phyloP scores from a whole-genome alignment of 2,113 vertebrate species.

The Dipodomys merriami region DNA sequence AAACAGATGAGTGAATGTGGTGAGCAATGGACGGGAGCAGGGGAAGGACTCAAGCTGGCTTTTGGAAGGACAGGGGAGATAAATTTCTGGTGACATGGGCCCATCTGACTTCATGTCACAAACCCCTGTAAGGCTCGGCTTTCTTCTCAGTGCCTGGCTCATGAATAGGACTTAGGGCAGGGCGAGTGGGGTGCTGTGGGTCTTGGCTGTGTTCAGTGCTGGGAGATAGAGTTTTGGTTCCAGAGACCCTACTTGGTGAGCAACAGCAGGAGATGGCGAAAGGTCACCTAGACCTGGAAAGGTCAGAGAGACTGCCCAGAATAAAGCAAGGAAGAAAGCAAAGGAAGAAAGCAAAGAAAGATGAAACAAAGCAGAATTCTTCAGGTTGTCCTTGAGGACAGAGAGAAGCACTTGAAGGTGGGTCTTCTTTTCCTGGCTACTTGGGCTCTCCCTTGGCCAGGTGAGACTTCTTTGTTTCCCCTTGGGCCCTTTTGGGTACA shows the following conservation, averaged over 20 bases:
- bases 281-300: not conserved
- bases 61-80: not conserved
- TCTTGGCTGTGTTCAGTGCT: not conserved
- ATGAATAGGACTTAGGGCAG: too few relatives aligned
- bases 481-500: not conserved
- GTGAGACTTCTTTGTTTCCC: not conserved
- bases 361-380: not conserved
- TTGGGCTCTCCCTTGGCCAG: not conserved
- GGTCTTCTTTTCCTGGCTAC: not conserved
- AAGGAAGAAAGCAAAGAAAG: too few relatives aligned
- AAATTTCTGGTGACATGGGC: too few relatives aligned
- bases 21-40: not conserved
- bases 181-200: not conserved
- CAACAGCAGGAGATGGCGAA: not conserved
- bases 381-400: not conserved
- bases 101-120: not conserved
- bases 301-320: constrained; percentile 35
- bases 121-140: fast-evolving
- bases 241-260: not conserved
- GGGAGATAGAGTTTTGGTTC: not conserved
- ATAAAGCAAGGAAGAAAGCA: not conserved
- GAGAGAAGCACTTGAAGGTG: not conserved
- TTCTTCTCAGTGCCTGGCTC: not conserved
- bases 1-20: not conserved
- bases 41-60: not conserved